Evolutionary conservation across 1,140 invertebrate genomes (phyloP), one percentile per base, ranked within the genome.

Genomic region (Drosophila orena): DNA sequence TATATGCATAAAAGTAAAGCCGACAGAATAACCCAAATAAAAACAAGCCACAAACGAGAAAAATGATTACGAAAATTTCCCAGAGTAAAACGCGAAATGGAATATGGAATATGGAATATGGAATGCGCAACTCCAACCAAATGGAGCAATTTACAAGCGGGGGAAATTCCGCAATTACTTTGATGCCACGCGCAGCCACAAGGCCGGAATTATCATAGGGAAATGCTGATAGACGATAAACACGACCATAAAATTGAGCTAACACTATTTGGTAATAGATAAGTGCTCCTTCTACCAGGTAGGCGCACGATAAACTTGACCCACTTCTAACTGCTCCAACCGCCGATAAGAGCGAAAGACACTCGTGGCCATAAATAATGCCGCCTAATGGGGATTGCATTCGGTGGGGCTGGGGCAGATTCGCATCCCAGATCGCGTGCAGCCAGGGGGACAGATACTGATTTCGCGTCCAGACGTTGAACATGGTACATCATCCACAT

Each of bases 281-380:
- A 80, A 77, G 73, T 59, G 17, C 34, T 4, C 17, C 22, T 10
- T 38, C 30, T 40, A 47, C 52, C 17, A 37, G 37, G 20, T n/a
- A 37, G 37, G 20, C 7, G 44, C 58, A 69, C 79, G 81, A 81
- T 81, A 86, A 86, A 86, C 81, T 85, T 85, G 81, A 85, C 81
- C 81, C 73, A 85, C 49, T 85, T 85, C 53, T 79, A 60, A 52
- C 52, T 42, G 50, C 22, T 64, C 27, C 44, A 34, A 24, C n/a
- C 58, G 35, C n/a, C 44, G 58, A 74, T 74, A 74, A 74, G 69
- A 38, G 5, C 38, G 15, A 24, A 62, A 50, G 22, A 42, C 20
- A 50, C 12, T 27, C 3, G 8, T 10, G 22, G 58, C 20, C 44
- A 62, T 71, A 54, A 64, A 62, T 62, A 54, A 30, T 20, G 34